Evolutionary conservation across 2,797 vertebrate species (phyloP).

Genomic region (Silurus lanzhouensis): DNA sequence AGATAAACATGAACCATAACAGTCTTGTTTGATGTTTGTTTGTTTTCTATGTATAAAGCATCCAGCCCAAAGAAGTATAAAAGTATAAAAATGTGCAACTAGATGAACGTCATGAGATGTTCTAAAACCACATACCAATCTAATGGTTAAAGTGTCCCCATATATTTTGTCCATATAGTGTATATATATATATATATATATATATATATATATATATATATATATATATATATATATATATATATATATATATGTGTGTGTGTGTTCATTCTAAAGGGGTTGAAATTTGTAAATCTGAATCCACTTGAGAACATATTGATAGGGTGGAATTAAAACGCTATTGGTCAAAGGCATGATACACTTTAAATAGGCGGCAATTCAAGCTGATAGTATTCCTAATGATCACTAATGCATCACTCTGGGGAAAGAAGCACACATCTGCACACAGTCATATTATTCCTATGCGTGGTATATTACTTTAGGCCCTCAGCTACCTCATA

Average conservation of each 20-base stretch:
- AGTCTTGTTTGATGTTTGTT: neutral
- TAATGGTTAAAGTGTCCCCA: too few species aligned
- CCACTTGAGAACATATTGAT: constrained; percentile 66
- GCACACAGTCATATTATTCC: constrained; percentile 6
- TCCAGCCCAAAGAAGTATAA: neutral
- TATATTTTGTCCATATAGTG: too few species aligned
- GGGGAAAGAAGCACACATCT: neutral
- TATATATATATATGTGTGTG: too few species aligned
- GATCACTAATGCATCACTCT: constrained; percentile 27
- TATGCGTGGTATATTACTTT: constrained; percentile 14
- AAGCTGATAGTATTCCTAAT: neutral
- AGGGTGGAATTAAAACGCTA: constrained; percentile 69
- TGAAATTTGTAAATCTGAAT: constrained; percentile 61
- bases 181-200: too few species aligned
- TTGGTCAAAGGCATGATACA: constrained; percentile 60
- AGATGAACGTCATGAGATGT: too few species aligned
- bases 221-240: too few species aligned
- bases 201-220: too few species aligned
- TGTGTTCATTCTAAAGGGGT: too few species aligned
- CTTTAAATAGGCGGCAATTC: constrained; percentile 10
- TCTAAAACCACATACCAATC: too few species aligned
- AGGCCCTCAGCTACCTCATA: constrained; percentile 22
- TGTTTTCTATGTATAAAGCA: neutral
- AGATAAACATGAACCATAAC: neutral
- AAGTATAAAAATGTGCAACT: neutral